Evolutionary conservation across 2,888 invertebrate species (phyloP).

Genomic region (Chrysomela aeneicollis): DNA sequence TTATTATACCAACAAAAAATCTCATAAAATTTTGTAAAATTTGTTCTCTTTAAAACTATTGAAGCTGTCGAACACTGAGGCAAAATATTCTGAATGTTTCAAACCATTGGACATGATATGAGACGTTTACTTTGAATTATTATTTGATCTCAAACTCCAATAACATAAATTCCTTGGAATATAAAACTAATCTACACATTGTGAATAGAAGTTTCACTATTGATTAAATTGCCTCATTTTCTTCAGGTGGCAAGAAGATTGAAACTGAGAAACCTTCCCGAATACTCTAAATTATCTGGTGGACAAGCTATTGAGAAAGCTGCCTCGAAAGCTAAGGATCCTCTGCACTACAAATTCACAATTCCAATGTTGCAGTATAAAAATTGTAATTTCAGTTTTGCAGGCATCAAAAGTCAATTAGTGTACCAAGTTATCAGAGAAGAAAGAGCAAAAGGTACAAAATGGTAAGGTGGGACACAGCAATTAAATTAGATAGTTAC

Average conservation of each 20-base stretch:
- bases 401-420: constrained; percentile 78
- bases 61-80: too few relatives aligned
- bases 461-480: background rate
- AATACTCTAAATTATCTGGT: constrained; percentile 78
- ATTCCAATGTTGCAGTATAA: constrained; percentile 69
- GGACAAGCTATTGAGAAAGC: constrained; percentile 87
- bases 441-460: constrained; percentile 66
- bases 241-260: constrained; percentile 78
- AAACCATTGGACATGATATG: too few relatives aligned
- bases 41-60: too few relatives aligned
- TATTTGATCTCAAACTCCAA: too few relatives aligned
- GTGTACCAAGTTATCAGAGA: constrained; percentile 65
- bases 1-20: too few relatives aligned
- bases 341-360: constrained; percentile 71
- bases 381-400: constrained; percentile 92
- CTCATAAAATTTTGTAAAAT: too few relatives aligned
- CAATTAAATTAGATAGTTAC: too few relatives aligned
- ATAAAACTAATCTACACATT: too few relatives aligned
- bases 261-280: constrained; percentile 79
- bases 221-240: background rate
- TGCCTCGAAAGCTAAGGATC: constrained; percentile 73
- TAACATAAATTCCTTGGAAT: too few relatives aligned
- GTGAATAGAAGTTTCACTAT: too few relatives aligned
- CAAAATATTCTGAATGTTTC: too few relatives aligned
- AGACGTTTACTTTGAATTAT: too few relatives aligned